Percentiles rank a stretch among this genome's conserved stretches.
Evolutionary conservation across 2,113 vertebrate genomes (phyloP).

Genomic region (Taxidea taxus): DNA sequence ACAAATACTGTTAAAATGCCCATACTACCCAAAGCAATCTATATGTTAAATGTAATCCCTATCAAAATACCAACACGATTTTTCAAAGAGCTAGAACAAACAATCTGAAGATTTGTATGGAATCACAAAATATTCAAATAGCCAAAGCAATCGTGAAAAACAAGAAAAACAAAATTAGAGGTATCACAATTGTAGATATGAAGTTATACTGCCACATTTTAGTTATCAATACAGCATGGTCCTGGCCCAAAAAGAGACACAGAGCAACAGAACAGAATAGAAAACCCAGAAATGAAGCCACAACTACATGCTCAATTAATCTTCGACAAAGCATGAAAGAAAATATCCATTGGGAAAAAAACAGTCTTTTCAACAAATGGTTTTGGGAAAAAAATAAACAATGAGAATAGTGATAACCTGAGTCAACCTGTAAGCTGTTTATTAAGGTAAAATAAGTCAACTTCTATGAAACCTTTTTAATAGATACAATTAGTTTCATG

Average conservation of each 20-base stretch:
- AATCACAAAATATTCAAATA: neutral
- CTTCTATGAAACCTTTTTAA: neutral
- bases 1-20: neutral
- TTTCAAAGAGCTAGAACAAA: neutral
- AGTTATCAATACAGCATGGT: neutral
- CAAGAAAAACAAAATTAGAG: neutral
- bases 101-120: neutral
- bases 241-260: neutral
- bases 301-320: neutral
- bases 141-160: neutral
- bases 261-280: neutral
- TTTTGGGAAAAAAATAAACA: neutral
- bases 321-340: neutral
- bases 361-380: neutral
- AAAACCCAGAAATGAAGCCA: neutral
- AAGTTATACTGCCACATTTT: neutral
- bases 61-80: neutral
- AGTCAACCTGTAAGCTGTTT: neutral
- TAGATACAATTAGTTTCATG: neutral
- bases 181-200: neutral
- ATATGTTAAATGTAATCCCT: neutral
- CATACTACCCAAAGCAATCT: neutral
- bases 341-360: neutral
- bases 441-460: slow-evolving; percentile 26
- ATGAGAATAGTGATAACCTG: slow-evolving; percentile 27